Conservation (phyloP, 2,113 vertebrate genomes). For the Pontoporia blainvillei region DNA sequence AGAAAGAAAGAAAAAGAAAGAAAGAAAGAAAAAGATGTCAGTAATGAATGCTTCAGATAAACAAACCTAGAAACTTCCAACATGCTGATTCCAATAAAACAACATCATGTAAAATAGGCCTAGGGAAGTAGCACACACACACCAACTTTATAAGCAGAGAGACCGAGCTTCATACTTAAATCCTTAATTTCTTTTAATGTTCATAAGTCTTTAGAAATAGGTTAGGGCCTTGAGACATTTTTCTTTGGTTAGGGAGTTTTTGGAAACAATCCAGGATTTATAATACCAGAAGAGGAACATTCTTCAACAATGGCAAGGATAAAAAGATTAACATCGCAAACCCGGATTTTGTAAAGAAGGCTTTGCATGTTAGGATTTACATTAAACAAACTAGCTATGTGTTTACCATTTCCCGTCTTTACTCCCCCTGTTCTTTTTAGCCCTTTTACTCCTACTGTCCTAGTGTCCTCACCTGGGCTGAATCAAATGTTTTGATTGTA, state of each 20-base stretch:
- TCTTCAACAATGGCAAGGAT: not conserved
- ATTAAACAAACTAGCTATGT: not conserved
- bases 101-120: not conserved
- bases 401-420: not conserved
- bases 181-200: not conserved
- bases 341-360: not conserved
- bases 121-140: not conserved
- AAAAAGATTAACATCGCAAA: constrained; percentile 48
- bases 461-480: not conserved
- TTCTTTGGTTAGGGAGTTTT: constrained; percentile 30
- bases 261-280: constrained; percentile 31
- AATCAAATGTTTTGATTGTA: not conserved
- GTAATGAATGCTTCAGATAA: not conserved
- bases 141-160: not conserved
- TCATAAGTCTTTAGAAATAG: constrained; percentile 44
- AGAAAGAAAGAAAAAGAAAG: no score
- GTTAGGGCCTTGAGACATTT: constrained; percentile 44
- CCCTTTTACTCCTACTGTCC: no score
- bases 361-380: constrained; percentile 30
- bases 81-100: not conserved
- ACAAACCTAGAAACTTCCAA: constrained; percentile 2
- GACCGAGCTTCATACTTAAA: not conserved
- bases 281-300: constrained; percentile 41
- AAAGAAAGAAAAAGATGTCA: not conserved
- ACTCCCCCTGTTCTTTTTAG: not conserved